phyloP scores from a whole-genome alignment of 1,140 invertebrate species.

The Ceratitis capitata region DNA sequence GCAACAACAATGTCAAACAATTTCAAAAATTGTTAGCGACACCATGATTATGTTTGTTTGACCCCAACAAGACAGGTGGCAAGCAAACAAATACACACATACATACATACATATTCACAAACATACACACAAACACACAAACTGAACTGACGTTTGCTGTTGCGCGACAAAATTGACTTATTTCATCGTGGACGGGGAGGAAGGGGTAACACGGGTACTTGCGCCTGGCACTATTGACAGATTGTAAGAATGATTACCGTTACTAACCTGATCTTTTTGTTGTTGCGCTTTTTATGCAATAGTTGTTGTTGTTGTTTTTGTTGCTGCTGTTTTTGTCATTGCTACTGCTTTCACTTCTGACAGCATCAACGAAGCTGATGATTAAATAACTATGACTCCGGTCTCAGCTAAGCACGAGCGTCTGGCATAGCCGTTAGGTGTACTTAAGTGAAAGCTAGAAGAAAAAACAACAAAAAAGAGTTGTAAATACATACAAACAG shows the following conservation, averaged over 20 bases:
- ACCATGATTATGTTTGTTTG: not conserved
- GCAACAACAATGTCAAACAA: not conserved
- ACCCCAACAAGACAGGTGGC: not conserved
- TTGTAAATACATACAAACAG: not conserved
- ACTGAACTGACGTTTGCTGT: not conserved
- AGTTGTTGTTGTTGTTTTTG: not conserved
- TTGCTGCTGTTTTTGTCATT: not conserved
- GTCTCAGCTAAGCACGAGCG: not conserved
- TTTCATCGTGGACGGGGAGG: too few species aligned
- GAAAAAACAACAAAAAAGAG: not conserved
- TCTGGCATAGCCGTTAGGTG: too few species aligned
- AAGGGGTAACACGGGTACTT: too few species aligned
- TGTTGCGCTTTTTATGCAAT: not conserved
- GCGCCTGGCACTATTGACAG: not conserved
- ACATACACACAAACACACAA: not conserved
- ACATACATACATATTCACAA: not conserved
- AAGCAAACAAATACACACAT: not conserved
- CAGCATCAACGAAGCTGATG: constrained; percentile 5
- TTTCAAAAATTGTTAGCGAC: not conserved
- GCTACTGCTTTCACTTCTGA: not conserved
- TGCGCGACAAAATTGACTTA: not conserved
- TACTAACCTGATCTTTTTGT: not conserved
- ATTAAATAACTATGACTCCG: constrained; percentile 22
- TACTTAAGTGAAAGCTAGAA: not conserved
- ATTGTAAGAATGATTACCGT: not conserved